Conservation (phyloP, 2,113 vertebrate species). For the Gymnocephalus cernua region DNA sequence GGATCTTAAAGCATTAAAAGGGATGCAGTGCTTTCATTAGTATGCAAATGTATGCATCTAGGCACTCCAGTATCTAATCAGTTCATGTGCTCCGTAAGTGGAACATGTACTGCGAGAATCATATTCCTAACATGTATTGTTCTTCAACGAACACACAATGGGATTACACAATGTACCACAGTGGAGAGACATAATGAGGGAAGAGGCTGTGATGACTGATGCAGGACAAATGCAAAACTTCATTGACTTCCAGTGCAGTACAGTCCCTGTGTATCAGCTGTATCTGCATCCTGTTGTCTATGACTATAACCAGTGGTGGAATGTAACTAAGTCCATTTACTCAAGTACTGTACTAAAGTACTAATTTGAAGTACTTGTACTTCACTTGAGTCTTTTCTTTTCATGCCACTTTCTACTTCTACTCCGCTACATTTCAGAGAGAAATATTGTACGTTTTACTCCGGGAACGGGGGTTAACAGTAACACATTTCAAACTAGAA, state of each 20-base stretch:
- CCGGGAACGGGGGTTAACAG: too few relatives aligned
- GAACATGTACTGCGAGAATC: conserved; percentile 8
- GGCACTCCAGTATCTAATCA: conserved; percentile 42
- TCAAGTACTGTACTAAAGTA: too few relatives aligned
- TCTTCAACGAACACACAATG: conserved; percentile 1
- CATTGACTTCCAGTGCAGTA: neutral
- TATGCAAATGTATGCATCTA: conserved; percentile 62
- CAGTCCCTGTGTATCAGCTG: neutral
- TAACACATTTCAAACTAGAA: too few relatives aligned
- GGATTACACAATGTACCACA: neutral
- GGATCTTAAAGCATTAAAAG: conserved; percentile 19
- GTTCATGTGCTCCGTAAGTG: conserved; percentile 18
- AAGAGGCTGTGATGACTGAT: neutral
- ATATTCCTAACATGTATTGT: conserved; percentile 9
- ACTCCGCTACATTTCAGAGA: too few relatives aligned
- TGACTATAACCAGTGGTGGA: neutral
- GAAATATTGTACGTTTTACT: too few relatives aligned
- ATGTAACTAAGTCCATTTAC: too few relatives aligned
- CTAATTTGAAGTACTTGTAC: too few relatives aligned
- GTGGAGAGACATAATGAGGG: neutral
- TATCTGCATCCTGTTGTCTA: neutral
- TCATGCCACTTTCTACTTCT: too few relatives aligned
- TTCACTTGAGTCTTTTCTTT: too few relatives aligned
- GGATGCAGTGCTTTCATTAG: conserved; percentile 40
- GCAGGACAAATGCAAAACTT: neutral